Evolutionary conservation across 2,888 invertebrate genomes (phyloP).

Genomic region (Spialia ferax): DNA sequence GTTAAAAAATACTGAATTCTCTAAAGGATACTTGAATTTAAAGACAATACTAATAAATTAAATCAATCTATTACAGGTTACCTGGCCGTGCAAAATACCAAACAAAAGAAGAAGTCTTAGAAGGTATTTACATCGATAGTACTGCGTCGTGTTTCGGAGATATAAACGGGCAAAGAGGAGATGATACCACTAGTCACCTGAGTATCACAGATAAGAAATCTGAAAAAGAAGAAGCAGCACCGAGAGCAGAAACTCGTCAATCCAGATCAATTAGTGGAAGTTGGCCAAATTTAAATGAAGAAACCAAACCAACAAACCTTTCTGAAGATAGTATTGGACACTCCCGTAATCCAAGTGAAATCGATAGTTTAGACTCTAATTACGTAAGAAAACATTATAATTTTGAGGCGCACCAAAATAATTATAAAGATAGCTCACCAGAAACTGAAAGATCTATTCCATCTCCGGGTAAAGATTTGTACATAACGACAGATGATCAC

Average conservation of each 20-base stretch:
- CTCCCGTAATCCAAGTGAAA: constrained; percentile 83
- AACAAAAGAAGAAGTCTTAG: constrained; percentile 82
- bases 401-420: constrained; percentile 78
- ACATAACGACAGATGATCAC: constrained; percentile 73
- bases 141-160: constrained; percentile 83
- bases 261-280: constrained; percentile 78
- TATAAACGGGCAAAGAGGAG: constrained; percentile 76
- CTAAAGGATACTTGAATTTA: too few species aligned
- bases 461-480: constrained; percentile 74
- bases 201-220: constrained; percentile 52
- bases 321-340: constrained; percentile 83
- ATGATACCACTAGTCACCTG: constrained; percentile 54
- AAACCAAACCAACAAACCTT: constrained; percentile 71
- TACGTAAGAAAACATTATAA: constrained; percentile 86
- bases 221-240: constrained; percentile 70
- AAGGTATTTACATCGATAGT: constrained; percentile 82
- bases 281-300: constrained; percentile 81
- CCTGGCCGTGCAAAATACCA: constrained; percentile 81
- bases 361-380: constrained; percentile 87
- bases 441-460: constrained; percentile 74
- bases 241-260: constrained; percentile 69
- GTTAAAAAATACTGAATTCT: too few species aligned
- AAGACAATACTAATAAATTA: too few species aligned
- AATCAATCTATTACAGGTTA: constrained; percentile 62
- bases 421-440: constrained; percentile 80